A percentile compares a stretch with the other conserved stretches of the same genome.
Evolutionary conservation across 92 coral and sea anemone species (phyloP).

Genomic region (Plumapathes pennacea): DNA sequence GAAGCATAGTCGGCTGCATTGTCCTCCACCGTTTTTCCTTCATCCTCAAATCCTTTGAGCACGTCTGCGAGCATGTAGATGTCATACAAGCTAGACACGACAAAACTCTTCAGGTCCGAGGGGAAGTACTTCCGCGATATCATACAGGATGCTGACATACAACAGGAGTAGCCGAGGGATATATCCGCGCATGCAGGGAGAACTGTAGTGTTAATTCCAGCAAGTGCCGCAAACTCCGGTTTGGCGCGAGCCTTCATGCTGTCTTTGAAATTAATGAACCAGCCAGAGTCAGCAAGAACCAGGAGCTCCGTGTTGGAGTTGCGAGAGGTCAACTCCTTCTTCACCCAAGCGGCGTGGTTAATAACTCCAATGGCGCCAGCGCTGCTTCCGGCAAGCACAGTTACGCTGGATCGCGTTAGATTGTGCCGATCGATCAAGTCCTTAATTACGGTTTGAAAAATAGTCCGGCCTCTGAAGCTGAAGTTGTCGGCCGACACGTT

Average conservation of each 20-base stretch:
- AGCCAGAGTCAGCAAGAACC: slow-evolving; percentile 44
- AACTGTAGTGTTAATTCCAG: slow-evolving; percentile 3
- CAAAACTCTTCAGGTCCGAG: slow-evolving; percentile 1
- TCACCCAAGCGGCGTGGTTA: slow-evolving; percentile 48
- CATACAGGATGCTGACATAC: slow-evolving; percentile 42
- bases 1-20: slow-evolving; percentile 41
- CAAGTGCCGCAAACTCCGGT: slow-evolving; percentile 12
- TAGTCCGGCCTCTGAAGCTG: slow-evolving; percentile 41
- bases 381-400: slow-evolving; percentile 51
- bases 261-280: slow-evolving; percentile 60
- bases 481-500: slow-evolving; percentile 37
- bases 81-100: slow-evolving; percentile 49
- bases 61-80: slow-evolving; percentile 48
- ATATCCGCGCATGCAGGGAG: slow-evolving; percentile 36
- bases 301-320: slow-evolving; percentile 14
- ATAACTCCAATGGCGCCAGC: slow-evolving; percentile 55
- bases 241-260: slow-evolving; percentile 24
- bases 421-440: slow-evolving; percentile 11
- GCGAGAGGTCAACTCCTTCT: not conserved
- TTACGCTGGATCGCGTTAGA: slow-evolving; percentile 6
- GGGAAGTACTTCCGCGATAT: slow-evolving; percentile 33
- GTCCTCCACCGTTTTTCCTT: slow-evolving; percentile 29
- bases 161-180: slow-evolving; percentile 38
- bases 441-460: slow-evolving; percentile 35
- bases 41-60: slow-evolving; percentile 22